Conservation (phyloP, 2,888 invertebrate species). For the Carpatolechia fugitivella region DNA sequence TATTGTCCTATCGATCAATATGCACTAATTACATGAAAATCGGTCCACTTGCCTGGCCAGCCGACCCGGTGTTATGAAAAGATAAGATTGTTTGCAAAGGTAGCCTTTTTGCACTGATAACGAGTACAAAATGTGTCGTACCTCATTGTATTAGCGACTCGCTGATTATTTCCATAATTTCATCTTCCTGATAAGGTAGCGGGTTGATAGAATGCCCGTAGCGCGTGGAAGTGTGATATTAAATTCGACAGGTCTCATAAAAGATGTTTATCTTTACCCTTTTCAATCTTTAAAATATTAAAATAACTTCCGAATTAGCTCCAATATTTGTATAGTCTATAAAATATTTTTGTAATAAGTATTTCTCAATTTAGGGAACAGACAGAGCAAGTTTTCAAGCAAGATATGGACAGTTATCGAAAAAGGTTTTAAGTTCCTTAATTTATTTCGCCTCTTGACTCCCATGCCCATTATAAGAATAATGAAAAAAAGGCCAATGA, state of each 20-base stretch:
- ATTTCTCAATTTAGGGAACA: too few relatives aligned
- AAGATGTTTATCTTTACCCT: too few relatives aligned
- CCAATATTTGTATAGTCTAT: too few relatives aligned
- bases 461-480: too few relatives aligned
- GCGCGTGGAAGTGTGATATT: not conserved
- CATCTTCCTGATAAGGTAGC: constrained; percentile 56
- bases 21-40: not conserved
- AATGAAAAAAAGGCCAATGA: too few relatives aligned
- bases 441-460: too few relatives aligned
- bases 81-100: constrained; percentile 44
- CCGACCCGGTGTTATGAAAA: constrained; percentile 18
- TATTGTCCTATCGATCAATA: not conserved
- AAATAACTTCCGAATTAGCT: not conserved
- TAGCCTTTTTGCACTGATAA: constrained; percentile 45
- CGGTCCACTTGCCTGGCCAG: not conserved
- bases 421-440: too few relatives aligned
- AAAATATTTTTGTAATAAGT: too few relatives aligned
- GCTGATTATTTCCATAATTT: constrained; percentile 55
- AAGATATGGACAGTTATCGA: too few relatives aligned
- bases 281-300: too few relatives aligned
- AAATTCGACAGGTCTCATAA: too few relatives aligned
- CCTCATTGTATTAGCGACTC: constrained; percentile 40
- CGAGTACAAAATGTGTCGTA: constrained; percentile 22
- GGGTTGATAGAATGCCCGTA: not conserved
- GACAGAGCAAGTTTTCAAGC: too few relatives aligned